These are phyloP conservation scores for Aramus guarauna DNA, from an alignment of 2,113 vertebrate genomes.

Conservation along the genomic window DNA sequence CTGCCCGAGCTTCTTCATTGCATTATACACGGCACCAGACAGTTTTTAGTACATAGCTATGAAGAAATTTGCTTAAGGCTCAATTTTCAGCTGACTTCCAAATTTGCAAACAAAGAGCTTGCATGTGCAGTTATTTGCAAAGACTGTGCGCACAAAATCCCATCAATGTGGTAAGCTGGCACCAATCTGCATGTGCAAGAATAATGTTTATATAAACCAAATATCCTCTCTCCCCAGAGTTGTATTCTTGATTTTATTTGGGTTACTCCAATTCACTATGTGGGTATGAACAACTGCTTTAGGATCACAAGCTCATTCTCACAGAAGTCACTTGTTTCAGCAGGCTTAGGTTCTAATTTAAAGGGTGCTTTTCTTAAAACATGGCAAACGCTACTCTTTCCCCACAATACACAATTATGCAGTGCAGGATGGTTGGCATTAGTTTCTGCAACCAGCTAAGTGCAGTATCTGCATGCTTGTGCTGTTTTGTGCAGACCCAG, in stretches of 20 bases:
- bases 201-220: background rate
- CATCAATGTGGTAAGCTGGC: background rate
- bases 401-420: background rate
- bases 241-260: background rate
- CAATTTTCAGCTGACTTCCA: background rate
- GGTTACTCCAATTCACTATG: background rate
- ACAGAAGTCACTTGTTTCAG: background rate
- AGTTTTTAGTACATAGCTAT: background rate
- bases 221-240: background rate
- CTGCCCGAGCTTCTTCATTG: background rate
- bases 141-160: background rate
- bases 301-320: background rate
- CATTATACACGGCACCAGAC: background rate
- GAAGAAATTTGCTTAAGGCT: background rate
- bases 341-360: background rate
- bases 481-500: background rate
- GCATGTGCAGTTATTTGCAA: background rate
- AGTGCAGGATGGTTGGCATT: background rate
- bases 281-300: background rate
- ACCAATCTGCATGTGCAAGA: background rate
- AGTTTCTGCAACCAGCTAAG: background rate
- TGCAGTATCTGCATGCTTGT: accelerated
- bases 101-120: background rate
- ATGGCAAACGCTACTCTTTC: background rate
- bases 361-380: background rate